Base-by-base conservation (phyloP, 2,113 vertebrate species). In the Anthoscopus minutus region DNA sequence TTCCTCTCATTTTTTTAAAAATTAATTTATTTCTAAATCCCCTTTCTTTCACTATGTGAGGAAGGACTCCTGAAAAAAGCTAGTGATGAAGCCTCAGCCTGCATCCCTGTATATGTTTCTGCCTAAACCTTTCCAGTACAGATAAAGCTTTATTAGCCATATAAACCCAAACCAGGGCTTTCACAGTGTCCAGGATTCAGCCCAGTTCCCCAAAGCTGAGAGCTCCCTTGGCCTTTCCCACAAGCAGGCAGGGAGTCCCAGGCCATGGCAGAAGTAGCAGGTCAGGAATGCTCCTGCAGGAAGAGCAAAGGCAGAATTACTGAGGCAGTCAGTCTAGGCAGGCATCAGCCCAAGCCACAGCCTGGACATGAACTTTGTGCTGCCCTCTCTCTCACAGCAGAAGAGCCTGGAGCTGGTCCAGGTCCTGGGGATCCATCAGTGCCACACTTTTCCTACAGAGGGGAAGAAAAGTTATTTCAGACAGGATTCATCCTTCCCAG, bases 401-500 rank as follows among this genome's bases (percentile, higher is more conserved):
- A 45, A 40, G 19, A 40, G 3, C 23, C 60, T 42, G 40, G 58
- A 47, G 54, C 64, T 81, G 22, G 16, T 13, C 38, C 23, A 24
- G 51, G 4, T 21, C 6, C n/a, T 35, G 15, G 9, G 23, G 4
- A 20, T 40, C 31, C 40, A 19, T 7, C 17, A 7, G 13, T 21
- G 57, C 38, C 28, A 53, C n/a, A 15, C 14, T 33, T 40, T 8
- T 1, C 10, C 56, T 62, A 15, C 21, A 61, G 37, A 65, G 57
- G 13, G 20, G 11, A 53, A 25, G n/a, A 47, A 54, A 74, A 54
- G 9, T 67, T 57, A 13, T 66, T 80, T 76, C 57, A 79, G 42
- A 33, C 17, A 4, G 0, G 0, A 20, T 28, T 80, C 17, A 47
- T 48, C 56, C 60, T 56, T 73, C 22, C 1, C 3, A 2, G 44